A percentile compares a stretch with the other conserved stretches of the same genome.
These are phyloP conservation scores for Thecocarcelia acutangulata DNA, from an alignment of 2,888 invertebrate genomes.

Conservation along the genomic window DNA sequence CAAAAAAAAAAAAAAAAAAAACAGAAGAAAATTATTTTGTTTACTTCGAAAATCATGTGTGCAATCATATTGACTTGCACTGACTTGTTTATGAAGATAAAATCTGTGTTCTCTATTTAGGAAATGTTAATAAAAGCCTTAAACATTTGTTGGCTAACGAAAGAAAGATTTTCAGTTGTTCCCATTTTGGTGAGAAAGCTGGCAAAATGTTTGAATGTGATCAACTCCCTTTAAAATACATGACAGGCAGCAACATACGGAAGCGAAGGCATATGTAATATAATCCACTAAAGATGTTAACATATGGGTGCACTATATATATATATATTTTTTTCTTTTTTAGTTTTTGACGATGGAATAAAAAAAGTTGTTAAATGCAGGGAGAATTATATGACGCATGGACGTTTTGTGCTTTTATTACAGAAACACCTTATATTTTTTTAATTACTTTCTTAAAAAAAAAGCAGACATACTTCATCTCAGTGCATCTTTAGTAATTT, in stretches of 20 bases:
- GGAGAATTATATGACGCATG: too few species aligned
- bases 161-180: neutral
- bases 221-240: slow-evolving; percentile 19
- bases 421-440: too few species aligned
- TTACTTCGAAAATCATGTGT: neutral
- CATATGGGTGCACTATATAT: too few species aligned
- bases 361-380: too few species aligned
- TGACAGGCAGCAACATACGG: slow-evolving; percentile 55
- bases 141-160: slow-evolving; percentile 36
- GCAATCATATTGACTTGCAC: slow-evolving; percentile 8
- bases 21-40: slow-evolving; percentile 17
- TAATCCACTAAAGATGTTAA: too few species aligned
- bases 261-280: slow-evolving; percentile 45
- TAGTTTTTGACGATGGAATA: too few species aligned
- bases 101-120: slow-evolving; percentile 3
- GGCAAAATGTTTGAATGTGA: slow-evolving; percentile 5
- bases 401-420: too few species aligned
- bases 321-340: too few species aligned
- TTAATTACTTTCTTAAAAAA: too few species aligned
- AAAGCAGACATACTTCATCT: too few species aligned
- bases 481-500: too few species aligned
- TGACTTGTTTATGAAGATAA: slow-evolving; percentile 16
- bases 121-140: slow-evolving; percentile 11
- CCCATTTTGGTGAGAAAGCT: neutral
- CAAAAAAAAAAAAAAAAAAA: slow-evolving; percentile 30